Base-by-base conservation (phyloP, 2,888 invertebrate genomes). In the Apamea epomidion region DNA sequence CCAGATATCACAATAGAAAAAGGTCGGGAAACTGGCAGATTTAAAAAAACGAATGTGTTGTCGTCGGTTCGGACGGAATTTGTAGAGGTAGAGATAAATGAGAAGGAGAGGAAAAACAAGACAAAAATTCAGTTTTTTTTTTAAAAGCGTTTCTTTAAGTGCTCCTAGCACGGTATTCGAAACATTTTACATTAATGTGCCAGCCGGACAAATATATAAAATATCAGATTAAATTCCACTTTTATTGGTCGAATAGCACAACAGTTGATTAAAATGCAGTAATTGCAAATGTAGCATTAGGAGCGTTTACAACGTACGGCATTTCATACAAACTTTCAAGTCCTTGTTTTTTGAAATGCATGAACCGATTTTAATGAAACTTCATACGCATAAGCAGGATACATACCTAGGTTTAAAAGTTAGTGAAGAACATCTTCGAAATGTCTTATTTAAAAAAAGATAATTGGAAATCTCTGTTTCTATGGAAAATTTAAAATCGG, bases 1-100 rank as follows among this genome's bases (percentile, higher is more conserved):
- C 14, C 67, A 42, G 60, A 69, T 51, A 68, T 25, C 64, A 71
- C 16, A 60, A 58, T 54, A 60, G 29, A 25, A 37, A 81, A 71
- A 54, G 25, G 18, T 42, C 10, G 18, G 37, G 12, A 25, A 71
- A 71, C 32, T 29, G 42, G 45, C 18, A 72, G 25, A 45, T 71
- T 51, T 8, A 6, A 62, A 65, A 69, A 69, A 58, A 64, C 37
- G 10, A 70, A 67, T 58, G n/a, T 29, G 18, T 65, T 65, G 48
- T 45, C 29, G 29, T 45, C 3, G 60, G n/a, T 14, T 16, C 7
- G 1, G 32, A 8, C 21, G 67, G 37, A 29, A 54, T 25, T 60
- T 2, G 2, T 25, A 42, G 3, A 16, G 21, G 37, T 37, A n/a
- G 48, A 69, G 14, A 70, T 21, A 48, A 21, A 29, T 14, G 7